Conservation (phyloP, 2,797 vertebrate species). For the Tragelaphus eurycerus region DNA sequence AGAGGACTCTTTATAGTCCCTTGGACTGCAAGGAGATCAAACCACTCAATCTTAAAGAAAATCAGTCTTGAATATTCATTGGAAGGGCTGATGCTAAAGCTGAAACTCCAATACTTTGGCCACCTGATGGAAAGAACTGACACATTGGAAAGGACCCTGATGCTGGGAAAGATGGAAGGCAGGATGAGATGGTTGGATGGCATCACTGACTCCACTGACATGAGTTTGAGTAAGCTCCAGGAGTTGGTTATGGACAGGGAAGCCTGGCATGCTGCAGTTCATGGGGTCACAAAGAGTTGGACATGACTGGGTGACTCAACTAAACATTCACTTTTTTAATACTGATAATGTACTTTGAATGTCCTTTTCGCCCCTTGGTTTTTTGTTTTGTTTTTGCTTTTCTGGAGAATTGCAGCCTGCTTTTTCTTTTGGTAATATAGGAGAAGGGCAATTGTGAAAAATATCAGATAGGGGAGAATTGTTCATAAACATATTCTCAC, state of each 20-base stretch:
- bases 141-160: neutral
- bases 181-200: neutral
- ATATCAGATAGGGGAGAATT: neutral
- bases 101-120: neutral
- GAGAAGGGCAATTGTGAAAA: neutral
- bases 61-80: neutral
- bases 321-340: neutral
- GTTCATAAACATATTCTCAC: neutral
- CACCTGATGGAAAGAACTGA: neutral
- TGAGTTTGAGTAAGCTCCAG: neutral
- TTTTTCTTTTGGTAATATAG: neutral
- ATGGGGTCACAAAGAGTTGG: neutral
- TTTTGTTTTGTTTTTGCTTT: neutral
- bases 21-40: neutral
- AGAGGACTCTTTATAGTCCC: neutral
- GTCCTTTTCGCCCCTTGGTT: rapidly evolving
- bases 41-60: neutral
- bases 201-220: neutral
- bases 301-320: neutral
- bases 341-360: neutral
- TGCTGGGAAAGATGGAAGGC: neutral
- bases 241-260: neutral
- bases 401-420: neutral
- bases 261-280: neutral
- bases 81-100: neutral